phyloP scores from a whole-genome alignment of 2,797 vertebrate species.

The Rhodeus uyekii region DNA sequence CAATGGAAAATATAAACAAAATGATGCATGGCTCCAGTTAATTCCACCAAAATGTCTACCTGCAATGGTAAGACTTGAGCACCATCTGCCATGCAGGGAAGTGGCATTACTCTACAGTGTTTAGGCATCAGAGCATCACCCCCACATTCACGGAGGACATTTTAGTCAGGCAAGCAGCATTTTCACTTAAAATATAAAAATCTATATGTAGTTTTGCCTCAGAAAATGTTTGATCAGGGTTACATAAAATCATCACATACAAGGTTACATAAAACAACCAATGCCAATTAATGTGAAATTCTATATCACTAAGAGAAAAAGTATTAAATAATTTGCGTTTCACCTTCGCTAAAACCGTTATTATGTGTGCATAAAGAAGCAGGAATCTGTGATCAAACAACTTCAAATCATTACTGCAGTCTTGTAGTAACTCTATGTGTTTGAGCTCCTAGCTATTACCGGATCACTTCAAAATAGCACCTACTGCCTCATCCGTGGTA shows the following conservation, averaged over 20 bases:
- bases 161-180: not conserved
- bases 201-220: slow-evolving; percentile 34
- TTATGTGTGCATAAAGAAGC: slow-evolving; percentile 4
- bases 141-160: not conserved
- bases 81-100: not conserved
- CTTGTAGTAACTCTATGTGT: slow-evolving; percentile 33
- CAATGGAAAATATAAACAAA: not conserved
- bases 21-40: not conserved
- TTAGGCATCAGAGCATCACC: not conserved
- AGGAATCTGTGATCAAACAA: not conserved
- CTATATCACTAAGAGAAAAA: not conserved
- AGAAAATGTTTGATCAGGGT: slow-evolving; percentile 33
- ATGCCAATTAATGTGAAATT: slow-evolving; percentile 19
- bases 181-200: not conserved
- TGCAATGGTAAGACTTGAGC: not conserved
- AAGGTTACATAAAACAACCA: slow-evolving; percentile 45
- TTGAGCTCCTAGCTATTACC: slow-evolving; percentile 50
- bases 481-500: slow-evolving; percentile 55
- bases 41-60: not conserved
- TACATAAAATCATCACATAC: slow-evolving; percentile 52
- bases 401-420: not conserved
- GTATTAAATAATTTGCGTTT: not conserved
- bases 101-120: not conserved
- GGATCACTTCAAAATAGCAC: slow-evolving; percentile 56
- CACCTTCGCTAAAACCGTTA: not conserved